Percentiles rank a stretch among this genome's conserved stretches.
These are phyloP conservation scores for Chloropsis cyanopogon DNA, from an alignment of 2,113 vertebrate genomes.

Conservation along the genomic window DNA sequence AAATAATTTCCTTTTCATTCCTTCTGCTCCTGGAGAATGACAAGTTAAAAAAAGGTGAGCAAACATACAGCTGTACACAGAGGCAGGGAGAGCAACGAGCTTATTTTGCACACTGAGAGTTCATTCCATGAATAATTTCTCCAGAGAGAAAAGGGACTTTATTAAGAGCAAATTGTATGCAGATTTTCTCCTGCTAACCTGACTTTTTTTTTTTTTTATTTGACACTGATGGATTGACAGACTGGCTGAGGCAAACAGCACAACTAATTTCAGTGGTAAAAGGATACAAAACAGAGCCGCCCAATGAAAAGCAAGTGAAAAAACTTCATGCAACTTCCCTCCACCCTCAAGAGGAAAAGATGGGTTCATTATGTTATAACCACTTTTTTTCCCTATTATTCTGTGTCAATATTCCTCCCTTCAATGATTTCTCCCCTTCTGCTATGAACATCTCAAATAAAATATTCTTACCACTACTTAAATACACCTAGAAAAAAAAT, in stretches of 20 bases:
- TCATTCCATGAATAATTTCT: not conserved
- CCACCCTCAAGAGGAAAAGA: not conserved
- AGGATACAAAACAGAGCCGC: not conserved
- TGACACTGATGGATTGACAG: slow-evolving; percentile 10
- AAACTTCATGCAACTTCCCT: not conserved
- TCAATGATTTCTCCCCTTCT: not conserved
- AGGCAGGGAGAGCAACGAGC: not conserved
- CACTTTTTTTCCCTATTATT: not conserved
- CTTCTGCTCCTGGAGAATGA: not conserved
- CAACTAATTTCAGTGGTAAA: not conserved
- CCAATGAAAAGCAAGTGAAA: not conserved
- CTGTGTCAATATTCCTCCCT: not conserved
- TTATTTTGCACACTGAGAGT: not conserved
- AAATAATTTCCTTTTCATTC: not conserved
- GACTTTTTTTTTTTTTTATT: not conserved
- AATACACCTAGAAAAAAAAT: not conserved
- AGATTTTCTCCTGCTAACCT: not conserved
- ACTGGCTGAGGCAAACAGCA: not conserved
- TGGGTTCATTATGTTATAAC: not conserved
- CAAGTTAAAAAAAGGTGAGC: not conserved
- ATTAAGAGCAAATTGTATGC: not conserved
- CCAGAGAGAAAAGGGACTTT: not conserved
- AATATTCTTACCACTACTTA: not conserved
- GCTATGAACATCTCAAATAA: not conserved
- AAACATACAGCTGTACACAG: not conserved